phyloP scores from a whole-genome alignment of 2,888 invertebrate species.

The Xestia ashworthii region DNA sequence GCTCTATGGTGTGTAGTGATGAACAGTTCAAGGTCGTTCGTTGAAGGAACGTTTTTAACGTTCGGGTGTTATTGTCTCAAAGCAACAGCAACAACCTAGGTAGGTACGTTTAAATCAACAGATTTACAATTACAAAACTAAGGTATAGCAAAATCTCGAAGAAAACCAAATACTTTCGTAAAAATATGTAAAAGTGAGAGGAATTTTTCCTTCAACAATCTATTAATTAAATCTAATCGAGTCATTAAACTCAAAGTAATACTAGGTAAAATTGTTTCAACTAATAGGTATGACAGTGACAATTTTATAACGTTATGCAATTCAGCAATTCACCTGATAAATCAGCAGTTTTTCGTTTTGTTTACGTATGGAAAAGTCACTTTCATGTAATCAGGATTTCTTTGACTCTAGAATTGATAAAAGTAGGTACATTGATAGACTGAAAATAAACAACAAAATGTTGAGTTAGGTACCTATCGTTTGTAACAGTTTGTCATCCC shows the following conservation, averaged over 20 bases:
- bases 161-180: neutral
- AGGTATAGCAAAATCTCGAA: neutral
- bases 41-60: no score
- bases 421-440: neutral
- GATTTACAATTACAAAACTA: neutral
- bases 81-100: no score
- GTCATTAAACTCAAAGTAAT: neutral
- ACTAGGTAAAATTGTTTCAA: neutral
- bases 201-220: neutral
- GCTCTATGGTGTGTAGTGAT: no score
- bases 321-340: conserved; percentile 12
- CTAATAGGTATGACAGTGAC: neutral
- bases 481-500: neutral
- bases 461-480: neutral
- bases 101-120: neutral
- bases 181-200: neutral
- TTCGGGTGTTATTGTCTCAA: no score
- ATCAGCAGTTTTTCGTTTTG: conserved; percentile 8
- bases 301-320: conserved; percentile 28
- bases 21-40: no score
- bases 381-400: conserved; percentile 5
- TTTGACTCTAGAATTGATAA: neutral
- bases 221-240: neutral
- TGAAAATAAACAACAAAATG: neutral
- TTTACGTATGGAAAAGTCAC: neutral